phyloP scores from a whole-genome alignment of 2,113 vertebrate species.

The Myrmophylax atrothorax region DNA sequence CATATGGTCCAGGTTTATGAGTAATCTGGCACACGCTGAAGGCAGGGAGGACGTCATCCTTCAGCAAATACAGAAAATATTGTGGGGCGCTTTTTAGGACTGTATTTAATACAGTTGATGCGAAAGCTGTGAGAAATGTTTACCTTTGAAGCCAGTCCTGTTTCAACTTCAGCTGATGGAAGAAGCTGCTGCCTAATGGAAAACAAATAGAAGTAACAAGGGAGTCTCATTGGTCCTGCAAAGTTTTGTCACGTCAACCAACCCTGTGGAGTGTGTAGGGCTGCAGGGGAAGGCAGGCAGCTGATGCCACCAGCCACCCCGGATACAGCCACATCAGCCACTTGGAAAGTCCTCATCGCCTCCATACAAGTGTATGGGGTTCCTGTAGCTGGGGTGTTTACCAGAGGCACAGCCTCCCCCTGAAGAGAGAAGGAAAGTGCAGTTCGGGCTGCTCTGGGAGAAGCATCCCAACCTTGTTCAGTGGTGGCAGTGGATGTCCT shows the following conservation, averaged over 20 bases:
- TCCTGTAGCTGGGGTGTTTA: accelerated
- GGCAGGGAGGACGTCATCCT: constrained; percentile 87
- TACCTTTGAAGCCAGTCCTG: constrained; percentile 31
- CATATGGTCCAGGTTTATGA: constrained; percentile 99
- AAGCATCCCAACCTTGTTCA: not conserved
- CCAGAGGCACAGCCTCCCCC: not conserved
- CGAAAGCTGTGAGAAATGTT: constrained; percentile 46
- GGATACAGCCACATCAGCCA: accelerated
- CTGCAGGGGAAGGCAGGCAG: not conserved
- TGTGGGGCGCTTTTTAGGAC: constrained; percentile 24
- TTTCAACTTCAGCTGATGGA: constrained; percentile 25
- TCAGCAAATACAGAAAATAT: constrained; percentile 85
- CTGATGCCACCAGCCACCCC: not conserved
- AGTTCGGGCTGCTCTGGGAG: not conserved
- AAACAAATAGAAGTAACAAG: not conserved
- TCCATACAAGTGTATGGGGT: accelerated
- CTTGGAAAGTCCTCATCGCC: not conserved
- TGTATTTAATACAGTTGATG: constrained; percentile 48
- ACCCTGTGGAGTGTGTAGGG: too few species aligned
- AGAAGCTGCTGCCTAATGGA: not conserved
- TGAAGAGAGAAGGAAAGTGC: not conserved
- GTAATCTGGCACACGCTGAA: constrained; percentile 94
- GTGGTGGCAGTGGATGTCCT: not conserved
- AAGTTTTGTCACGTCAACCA: not conserved
- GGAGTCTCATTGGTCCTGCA: not conserved